Evolutionary conservation across 2,797 vertebrate species (phyloP).

Genomic region (Eurystomus glaucurus): DNA sequence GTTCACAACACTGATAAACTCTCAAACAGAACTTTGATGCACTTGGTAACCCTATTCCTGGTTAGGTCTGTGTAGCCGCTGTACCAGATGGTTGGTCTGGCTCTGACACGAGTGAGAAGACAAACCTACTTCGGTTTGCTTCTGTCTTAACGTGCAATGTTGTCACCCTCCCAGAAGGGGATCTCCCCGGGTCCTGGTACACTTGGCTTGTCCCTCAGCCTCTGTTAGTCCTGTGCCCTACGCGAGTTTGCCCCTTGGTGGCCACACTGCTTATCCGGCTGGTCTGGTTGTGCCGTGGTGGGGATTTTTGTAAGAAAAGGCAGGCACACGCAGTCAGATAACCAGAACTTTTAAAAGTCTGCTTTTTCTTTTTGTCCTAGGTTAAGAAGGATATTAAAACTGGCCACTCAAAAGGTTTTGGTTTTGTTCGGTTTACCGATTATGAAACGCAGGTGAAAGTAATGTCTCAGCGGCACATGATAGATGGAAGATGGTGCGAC

Average conservation of each 20-base stretch:
- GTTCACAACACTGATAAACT: not conserved
- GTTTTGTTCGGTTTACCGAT: conserved; percentile 98
- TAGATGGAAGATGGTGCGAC: conserved; percentile 98
- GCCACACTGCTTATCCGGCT: rapidly evolving
- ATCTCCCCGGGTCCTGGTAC: not conserved
- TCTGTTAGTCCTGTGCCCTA: not conserved
- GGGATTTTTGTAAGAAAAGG: not conserved
- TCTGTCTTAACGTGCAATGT: rapidly evolving
- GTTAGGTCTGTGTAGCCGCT: not conserved
- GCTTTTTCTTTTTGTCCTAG: conserved; percentile 71
- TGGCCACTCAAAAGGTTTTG: conserved; percentile 98
- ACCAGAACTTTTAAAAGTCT: not conserved
- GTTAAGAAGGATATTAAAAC: conserved; percentile 98
- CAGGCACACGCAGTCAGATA: not conserved
- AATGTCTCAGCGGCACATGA: conserved; percentile 98
- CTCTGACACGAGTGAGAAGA: rapidly evolving
- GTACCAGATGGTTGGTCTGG: rapidly evolving
- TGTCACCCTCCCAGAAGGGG: not conserved
- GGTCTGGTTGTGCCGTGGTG: not conserved
- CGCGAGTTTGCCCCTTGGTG: rapidly evolving
- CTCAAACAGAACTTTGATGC: not conserved
- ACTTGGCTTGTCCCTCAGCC: too few species aligned
- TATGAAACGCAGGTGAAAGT: conserved; percentile 99
- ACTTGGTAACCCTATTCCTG: too few species aligned
- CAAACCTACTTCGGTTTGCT: not conserved